These are phyloP conservation scores for Uloborus plumipes DNA, from an alignment of 2,888 invertebrate genomes.

Conservation along the genomic window DNA sequence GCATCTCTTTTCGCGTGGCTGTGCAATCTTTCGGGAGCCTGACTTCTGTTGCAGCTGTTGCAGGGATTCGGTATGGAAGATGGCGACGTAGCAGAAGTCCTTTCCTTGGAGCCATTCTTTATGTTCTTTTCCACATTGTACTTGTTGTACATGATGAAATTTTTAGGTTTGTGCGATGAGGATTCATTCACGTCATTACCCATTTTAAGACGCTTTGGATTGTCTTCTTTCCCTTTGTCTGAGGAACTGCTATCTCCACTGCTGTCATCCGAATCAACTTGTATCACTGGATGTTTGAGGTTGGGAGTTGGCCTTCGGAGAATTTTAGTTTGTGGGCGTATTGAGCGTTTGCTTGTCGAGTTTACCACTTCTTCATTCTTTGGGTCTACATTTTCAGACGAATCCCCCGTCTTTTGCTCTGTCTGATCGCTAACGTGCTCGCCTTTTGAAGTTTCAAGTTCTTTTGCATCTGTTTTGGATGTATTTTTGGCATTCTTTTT, in stretches of 20 bases:
- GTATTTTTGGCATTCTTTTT: constrained; percentile 47
- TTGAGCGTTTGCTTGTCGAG: constrained; percentile 51
- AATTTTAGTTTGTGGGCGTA: constrained; percentile 65
- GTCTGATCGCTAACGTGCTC: background rate
- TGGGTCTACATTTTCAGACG: background rate
- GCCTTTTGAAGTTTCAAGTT: background rate
- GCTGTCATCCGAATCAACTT: constrained; percentile 54
- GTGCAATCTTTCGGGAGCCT: constrained; percentile 59
- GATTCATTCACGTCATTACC: constrained; percentile 1
- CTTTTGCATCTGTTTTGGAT: constrained; percentile 22
- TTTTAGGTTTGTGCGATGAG: constrained; percentile 38
- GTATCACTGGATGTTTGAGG: constrained; percentile 65
- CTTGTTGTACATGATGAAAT: constrained; percentile 60
- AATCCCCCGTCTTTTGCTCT: too few relatives aligned
- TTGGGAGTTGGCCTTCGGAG: constrained; percentile 65
- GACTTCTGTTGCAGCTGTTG: constrained; percentile 60
- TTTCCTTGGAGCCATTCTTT: constrained; percentile 37
- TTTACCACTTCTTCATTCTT: background rate
- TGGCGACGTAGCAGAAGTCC: constrained; percentile 15
- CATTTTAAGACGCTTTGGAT: constrained; percentile 49
- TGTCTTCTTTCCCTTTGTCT: constrained; percentile 55
- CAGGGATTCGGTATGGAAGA: constrained; percentile 43
- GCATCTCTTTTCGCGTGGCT: constrained; percentile 57
- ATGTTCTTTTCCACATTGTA: constrained; percentile 57
- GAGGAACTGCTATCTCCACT: constrained; percentile 40